These are phyloP conservation scores for Tineola bisselliella DNA, from an alignment of 2,888 invertebrate species.

Conservation along the genomic window DNA sequence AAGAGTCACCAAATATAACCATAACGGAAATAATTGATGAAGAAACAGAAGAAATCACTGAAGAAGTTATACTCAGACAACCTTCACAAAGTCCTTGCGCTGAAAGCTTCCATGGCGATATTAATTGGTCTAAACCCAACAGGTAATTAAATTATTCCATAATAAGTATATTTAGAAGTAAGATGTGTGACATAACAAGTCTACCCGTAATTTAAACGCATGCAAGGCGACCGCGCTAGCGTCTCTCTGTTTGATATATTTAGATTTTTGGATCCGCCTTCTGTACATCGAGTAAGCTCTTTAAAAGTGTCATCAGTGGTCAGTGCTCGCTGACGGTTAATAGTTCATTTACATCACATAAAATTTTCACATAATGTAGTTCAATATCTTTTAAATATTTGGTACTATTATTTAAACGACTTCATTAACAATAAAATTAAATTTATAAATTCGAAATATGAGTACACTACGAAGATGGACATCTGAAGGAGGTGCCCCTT, in stretches of 20 bases:
- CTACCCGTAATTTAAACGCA: slow-evolving; percentile 36
- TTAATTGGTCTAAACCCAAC: slow-evolving; percentile 59
- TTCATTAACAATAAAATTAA: background rate
- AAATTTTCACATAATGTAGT: background rate
- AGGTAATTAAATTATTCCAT: slow-evolving; percentile 39
- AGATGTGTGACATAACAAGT: slow-evolving; percentile 48
- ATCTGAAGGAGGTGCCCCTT: slow-evolving; percentile 73
- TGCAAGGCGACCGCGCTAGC: slow-evolving; percentile 60
- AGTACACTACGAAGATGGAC: slow-evolving; percentile 70
- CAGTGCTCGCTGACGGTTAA: slow-evolving; percentile 60
- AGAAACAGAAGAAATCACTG: slow-evolving; percentile 31
- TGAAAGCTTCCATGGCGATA: slow-evolving; percentile 28
- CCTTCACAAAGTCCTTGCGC: slow-evolving; percentile 1
- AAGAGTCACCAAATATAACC: slow-evolving; percentile 55
- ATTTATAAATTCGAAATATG: slow-evolving; percentile 36
- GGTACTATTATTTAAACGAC: background rate
- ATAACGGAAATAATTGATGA: slow-evolving; percentile 61
- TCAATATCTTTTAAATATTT: background rate
- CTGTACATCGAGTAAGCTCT: slow-evolving; percentile 60
- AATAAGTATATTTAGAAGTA: slow-evolving; percentile 8
- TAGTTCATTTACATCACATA: slow-evolving; percentile 45
- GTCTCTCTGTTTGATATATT: slow-evolving; percentile 58
- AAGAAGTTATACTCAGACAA: slow-evolving; percentile 5
- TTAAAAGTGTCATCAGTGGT: slow-evolving; percentile 63
- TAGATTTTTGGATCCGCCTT: slow-evolving; percentile 53